Base-by-base conservation (phyloP, 2,888 invertebrate genomes). In the Crossocerus cetratus region DNA sequence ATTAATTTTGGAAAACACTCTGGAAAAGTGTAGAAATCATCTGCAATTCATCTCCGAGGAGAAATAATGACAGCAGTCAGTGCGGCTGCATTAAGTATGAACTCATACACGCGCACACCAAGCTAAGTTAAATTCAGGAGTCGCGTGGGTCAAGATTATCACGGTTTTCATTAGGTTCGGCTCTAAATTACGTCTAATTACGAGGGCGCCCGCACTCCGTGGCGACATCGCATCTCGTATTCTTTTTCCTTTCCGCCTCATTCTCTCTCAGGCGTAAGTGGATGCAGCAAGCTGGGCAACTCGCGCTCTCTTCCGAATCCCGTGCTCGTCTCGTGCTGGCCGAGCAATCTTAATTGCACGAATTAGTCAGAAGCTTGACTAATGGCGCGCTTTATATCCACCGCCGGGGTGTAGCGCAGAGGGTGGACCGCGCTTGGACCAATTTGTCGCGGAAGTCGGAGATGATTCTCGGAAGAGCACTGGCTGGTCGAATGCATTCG, bases 281-380 rank as follows among this genome's bases (percentile, higher is more conserved):
- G 59, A 23, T 59, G 45, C 55, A 56, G 32, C 62, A 61, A 57
- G 64, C 63, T 71, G 60, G 59, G 64, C 64, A 65, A 63, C 60
- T 45, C 65, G n/a, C n/a, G n/a, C n/a, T n/a, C n/a, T n/a, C 45
- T 44, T 23, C 54, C 66, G 63, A 65, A 49, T 67, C 58, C 66
- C 59, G 62, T 61, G 58, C 63, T 53, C 60, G 49, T 20, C 53
- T 55, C 62, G 54, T 53, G 65, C 72, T 22, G 57, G 63, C 58
- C 62, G 64, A 69, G 75, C 79, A 66, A 83, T 83, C 79, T 82
- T 84, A 86, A 86, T 85, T 84, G 82, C 84, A 77, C 82, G 82
- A 84, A 86, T 86, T 84, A 85, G 84, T 86, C 85, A 84, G 80
- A 72, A 80, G 82, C 79, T 74, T 84, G 84, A 85, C 80, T 85